Conservation (phyloP, 2,888 invertebrate species). For the Diarsia dahlii region DNA sequence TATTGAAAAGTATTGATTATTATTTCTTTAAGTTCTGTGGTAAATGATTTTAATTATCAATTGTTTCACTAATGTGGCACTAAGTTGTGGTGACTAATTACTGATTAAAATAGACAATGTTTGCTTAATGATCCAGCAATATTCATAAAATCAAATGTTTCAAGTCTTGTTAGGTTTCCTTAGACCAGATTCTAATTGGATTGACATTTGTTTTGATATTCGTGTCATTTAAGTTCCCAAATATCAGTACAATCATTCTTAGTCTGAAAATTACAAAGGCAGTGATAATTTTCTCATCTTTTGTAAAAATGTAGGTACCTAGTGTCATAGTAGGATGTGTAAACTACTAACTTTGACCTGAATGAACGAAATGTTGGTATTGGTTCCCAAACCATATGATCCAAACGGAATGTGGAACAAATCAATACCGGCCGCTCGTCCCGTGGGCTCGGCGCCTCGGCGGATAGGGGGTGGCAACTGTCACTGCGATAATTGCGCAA, state of each 20-base stretch:
- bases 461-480: constrained; percentile 85
- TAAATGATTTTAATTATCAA: constrained; percentile 12
- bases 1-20: neutral
- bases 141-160: neutral
- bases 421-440: constrained; percentile 86
- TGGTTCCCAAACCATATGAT: constrained; percentile 78
- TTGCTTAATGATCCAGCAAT: constrained; percentile 6
- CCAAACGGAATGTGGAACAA: constrained; percentile 82
- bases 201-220: constrained; percentile 57
- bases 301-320: constrained; percentile 33
- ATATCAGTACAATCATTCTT: constrained; percentile 20
- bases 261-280: constrained; percentile 22
- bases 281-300: neutral
- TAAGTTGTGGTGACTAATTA: constrained; percentile 29
- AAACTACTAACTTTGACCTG: constrained; percentile 43
- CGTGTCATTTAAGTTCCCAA: constrained; percentile 20
- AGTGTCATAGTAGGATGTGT: constrained; percentile 9
- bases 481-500: constrained; percentile 87
- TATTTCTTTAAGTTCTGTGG: neutral
- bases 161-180: constrained; percentile 51
- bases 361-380: constrained; percentile 63
- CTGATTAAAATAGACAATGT: constrained; percentile 22
- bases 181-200: constrained; percentile 63
- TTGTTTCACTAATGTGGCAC: constrained; percentile 17
- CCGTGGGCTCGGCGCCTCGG: constrained; percentile 67